phyloP scores from a whole-genome alignment of 2,888 invertebrate species.

The Machimus atricapillus region DNA sequence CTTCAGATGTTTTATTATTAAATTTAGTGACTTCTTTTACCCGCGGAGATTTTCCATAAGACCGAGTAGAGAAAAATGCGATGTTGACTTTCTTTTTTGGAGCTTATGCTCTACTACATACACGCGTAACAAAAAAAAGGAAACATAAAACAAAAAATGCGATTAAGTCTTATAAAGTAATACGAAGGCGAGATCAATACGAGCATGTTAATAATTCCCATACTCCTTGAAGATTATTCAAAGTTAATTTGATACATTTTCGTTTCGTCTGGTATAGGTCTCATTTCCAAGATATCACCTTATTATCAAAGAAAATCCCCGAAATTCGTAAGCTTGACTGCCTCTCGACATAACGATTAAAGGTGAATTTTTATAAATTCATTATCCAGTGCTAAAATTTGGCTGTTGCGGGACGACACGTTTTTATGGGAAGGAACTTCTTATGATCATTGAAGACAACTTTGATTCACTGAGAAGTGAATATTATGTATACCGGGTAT shows the following conservation, averaged over 20 bases:
- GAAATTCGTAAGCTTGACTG: background rate
- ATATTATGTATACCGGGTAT: background rate
- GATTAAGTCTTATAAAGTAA: background rate
- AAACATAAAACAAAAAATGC: background rate
- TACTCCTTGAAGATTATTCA: background rate
- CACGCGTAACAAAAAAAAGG: background rate
- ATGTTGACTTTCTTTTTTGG: background rate
- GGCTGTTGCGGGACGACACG: background rate
- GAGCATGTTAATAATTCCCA: background rate
- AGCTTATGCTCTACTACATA: background rate
- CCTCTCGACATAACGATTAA: background rate
- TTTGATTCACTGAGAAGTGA: background rate
- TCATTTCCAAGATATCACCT: background rate
- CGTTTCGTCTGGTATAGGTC: background rate
- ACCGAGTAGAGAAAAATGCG: background rate
- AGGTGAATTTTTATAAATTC: background rate
- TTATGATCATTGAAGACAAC: background rate
- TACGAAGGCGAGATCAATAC: background rate
- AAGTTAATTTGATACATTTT: background rate
- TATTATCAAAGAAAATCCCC: background rate
- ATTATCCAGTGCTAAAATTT: background rate
- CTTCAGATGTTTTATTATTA: background rate
- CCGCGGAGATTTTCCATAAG: background rate
- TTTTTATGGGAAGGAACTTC: background rate
- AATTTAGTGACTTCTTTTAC: background rate